phyloP scores from a whole-genome alignment of 1,140 invertebrate species.

The Drosophila murphyi region DNA sequence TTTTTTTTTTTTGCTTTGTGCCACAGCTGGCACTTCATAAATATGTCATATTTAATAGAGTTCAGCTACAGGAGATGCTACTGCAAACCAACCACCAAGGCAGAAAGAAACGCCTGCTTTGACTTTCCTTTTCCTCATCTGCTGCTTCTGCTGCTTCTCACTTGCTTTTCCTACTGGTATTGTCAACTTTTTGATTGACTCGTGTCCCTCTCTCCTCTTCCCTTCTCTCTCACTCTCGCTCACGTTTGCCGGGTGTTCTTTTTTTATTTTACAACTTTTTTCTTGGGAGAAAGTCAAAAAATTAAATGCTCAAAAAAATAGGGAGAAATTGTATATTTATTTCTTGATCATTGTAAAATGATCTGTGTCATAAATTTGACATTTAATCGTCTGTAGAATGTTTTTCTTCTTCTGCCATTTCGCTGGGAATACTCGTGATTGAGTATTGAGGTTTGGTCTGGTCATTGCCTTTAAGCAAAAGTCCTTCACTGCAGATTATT shows the following conservation, averaged over 20 bases:
- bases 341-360: constrained; percentile 65
- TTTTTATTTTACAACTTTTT: constrained; percentile 48
- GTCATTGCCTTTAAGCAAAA: constrained; percentile 36
- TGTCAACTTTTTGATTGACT: constrained; percentile 77
- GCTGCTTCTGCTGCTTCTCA: constrained; percentile 49
- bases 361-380: constrained; percentile 80
- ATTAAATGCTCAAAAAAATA: constrained; percentile 44
- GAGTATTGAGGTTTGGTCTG: constrained; percentile 44
- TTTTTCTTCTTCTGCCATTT: neutral
- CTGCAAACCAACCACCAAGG: constrained; percentile 58
- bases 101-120: constrained; percentile 33
- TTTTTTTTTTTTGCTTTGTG: constrained; percentile 50
- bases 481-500: constrained; percentile 13
- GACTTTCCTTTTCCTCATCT: constrained; percentile 28
- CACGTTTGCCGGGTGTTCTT: constrained; percentile 62
- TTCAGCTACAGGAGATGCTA: constrained; percentile 60
- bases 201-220: constrained; percentile 6
- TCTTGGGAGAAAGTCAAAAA: constrained; percentile 42
- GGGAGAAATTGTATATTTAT: constrained; percentile 36
- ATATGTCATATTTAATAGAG: constrained; percentile 84
- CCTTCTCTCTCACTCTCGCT: constrained; percentile 23
- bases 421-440: constrained; percentile 5
- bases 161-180: constrained; percentile 55
- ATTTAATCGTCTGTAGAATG: constrained; percentile 65
- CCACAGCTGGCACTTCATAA: constrained; percentile 78